Evolutionary conservation across 2,888 invertebrate genomes (phyloP), one percentile per base, ranked within the genome.

Genomic region (Orchesella flavescens): DNA sequence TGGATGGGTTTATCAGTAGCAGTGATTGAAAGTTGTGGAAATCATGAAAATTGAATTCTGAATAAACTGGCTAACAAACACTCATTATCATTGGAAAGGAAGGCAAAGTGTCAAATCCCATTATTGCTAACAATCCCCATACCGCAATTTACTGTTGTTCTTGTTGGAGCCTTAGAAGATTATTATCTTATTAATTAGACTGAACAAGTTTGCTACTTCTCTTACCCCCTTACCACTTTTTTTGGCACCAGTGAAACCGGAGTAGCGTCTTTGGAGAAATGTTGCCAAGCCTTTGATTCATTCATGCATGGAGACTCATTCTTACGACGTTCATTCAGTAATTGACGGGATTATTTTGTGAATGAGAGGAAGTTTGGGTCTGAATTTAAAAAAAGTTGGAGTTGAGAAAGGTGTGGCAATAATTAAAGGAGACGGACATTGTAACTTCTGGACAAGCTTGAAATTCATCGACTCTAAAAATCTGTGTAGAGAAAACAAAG

Each of bases 121-220:
- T 71, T 34, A 71, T 13, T 17, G 19, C 34, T 23, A 71, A 24
- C 71, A 53, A 55, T 12, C 23, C 23, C 19, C 9, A 21, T n/a
- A 24, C 44, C 43, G 12, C 49, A 49, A 15, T 49, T 15, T 49
- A 15, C n/a, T 15, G 3, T 44, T 44, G 44, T 12, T n/a, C n/a
- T 49, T 12, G 5, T 7, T 15, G n/a, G 49, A n/a, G 24, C 23
- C 12, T 3, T 19, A n/a, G 53, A 23, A 55, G 71, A 71, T 71
- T 46, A 53, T 71, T 71, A 71, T 71, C 71, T 55, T 55, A 43
- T 71, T 71, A 71, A 71, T 53, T 71, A 49, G 13, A 24, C 17
- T 13, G 55, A 71, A 17, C 59, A 68, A 55, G 49, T 71, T 53
- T 15, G 71, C 71, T 71, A 71, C 71, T 57, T 34, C 34, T 34